These are phyloP conservation scores for Buphagus erythrorhynchus DNA, from an alignment of 2,797 vertebrate genomes.

Conservation along the genomic window DNA sequence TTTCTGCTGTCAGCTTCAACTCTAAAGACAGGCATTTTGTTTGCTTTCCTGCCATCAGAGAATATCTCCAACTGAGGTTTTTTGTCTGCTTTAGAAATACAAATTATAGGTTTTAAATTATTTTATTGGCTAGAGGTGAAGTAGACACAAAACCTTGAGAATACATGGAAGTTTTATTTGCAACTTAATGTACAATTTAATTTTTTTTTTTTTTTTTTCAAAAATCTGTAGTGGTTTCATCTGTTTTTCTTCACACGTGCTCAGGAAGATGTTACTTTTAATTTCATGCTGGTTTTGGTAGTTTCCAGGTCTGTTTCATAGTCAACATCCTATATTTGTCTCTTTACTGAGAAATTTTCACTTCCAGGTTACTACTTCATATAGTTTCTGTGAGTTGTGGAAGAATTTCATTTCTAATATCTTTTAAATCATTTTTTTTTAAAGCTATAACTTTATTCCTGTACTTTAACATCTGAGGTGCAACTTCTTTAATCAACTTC, in stretches of 20 bases:
- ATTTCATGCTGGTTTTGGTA: neutral
- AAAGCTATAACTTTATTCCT: neutral
- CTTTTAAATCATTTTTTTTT: neutral
- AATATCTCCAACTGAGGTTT: neutral
- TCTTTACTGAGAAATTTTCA: neutral
- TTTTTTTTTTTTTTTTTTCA: neutral
- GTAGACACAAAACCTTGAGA: neutral
- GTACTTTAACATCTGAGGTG: neutral
- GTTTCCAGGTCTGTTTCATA: neutral
- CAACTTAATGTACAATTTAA: neutral
- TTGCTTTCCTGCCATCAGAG: neutral
- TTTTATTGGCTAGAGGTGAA: neutral
- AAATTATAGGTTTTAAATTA: neutral
- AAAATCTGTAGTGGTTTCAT: neutral
- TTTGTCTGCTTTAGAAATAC: neutral
- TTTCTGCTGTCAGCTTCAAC: neutral
- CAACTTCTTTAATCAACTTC: neutral
- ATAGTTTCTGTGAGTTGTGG: neutral
- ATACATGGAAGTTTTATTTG: neutral
- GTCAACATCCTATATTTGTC: neutral
- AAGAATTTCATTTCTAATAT: neutral
- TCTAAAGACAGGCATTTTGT: neutral
- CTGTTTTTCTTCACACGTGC: neutral
- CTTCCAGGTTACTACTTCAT: neutral
- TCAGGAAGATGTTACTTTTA: neutral